Evolutionary conservation across 2,113 vertebrate genomes (phyloP).

Genomic region (Lagopus leucura): DNA sequence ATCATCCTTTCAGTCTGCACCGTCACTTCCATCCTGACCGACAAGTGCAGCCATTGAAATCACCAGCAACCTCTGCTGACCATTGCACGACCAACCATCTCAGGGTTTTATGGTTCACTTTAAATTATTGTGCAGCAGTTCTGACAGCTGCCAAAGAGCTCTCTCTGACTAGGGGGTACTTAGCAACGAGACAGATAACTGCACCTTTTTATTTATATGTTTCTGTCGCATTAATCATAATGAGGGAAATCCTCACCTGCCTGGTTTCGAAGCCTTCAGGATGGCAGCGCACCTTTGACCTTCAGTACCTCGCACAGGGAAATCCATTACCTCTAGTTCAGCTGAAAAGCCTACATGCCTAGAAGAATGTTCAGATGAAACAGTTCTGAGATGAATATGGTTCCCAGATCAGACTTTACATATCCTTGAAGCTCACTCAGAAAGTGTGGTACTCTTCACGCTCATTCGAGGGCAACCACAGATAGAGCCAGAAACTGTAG

Average conservation of each 20-base stretch:
- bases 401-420: not conserved
- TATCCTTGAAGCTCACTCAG: not conserved
- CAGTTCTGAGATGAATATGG: not conserved
- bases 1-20: not conserved
- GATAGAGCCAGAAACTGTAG: not conserved
- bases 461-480: not conserved
- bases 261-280: not conserved
- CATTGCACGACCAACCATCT: constrained; percentile 1
- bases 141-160: constrained; percentile 31
- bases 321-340: not conserved
- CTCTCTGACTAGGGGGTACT: not conserved
- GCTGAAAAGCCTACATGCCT: not conserved
- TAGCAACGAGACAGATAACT: constrained; percentile 52
- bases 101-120: constrained; percentile 40
- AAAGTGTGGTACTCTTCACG: not conserved
- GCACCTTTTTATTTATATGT: constrained; percentile 1
- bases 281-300: not conserved
- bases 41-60: not conserved
- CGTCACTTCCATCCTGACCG: not conserved
- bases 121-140: constrained; percentile 31
- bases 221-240: not conserved
- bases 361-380: not conserved
- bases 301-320: not conserved
- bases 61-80: not conserved
- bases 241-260: constrained; percentile 28